Evolutionary conservation across 2,113 vertebrate genomes (phyloP).

Genomic region (Xenopus tropicalis): UCB_Xtro_10.0 CM004450.2:127645501-127646000

Average conservation of each 20-base stretch:
- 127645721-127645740: constrained; percentile 57
- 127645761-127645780: constrained; percentile 60
- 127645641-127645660: constrained; percentile 58
- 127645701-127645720: constrained; percentile 60
- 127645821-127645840: constrained; percentile 66
- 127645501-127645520: constrained; percentile 61
- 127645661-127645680: constrained; percentile 59
- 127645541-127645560: constrained; percentile 68
- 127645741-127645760: constrained; percentile 61
- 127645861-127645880: constrained; percentile 63
- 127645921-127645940: constrained; percentile 71
- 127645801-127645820: constrained; percentile 60
- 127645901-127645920: constrained; percentile 71
- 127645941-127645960: constrained; percentile 71
- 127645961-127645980: constrained; percentile 65
- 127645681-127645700: constrained; percentile 58
- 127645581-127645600: constrained; percentile 61
- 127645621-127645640: constrained; percentile 64
- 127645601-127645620: constrained; percentile 64
- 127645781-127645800: constrained; percentile 61
- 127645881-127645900: constrained; percentile 67
- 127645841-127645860: constrained; percentile 71
- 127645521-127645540: constrained; percentile 60
- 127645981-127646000: constrained; percentile 59
- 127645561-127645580: constrained; percentile 53